These are phyloP conservation scores for Tyrannus savana DNA, from an alignment of 2,113 vertebrate species.

Conservation along the genomic window DNA sequence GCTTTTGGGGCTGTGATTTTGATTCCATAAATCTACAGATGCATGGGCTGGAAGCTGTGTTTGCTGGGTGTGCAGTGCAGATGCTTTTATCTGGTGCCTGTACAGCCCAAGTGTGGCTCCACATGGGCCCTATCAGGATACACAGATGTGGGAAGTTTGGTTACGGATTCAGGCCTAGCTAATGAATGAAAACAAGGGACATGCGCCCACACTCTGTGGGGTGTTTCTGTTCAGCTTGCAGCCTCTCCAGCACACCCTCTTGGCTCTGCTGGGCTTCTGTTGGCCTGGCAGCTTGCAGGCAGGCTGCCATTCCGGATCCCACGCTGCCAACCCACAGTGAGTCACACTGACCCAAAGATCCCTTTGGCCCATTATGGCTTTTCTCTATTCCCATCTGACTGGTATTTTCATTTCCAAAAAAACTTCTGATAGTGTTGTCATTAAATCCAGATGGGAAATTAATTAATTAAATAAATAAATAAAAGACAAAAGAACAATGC, in stretches of 20 bases:
- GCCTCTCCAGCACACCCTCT: not conserved
- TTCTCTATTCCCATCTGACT: not conserved
- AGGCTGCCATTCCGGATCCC: not conserved
- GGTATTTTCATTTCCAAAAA: not conserved
- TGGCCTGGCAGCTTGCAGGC: not conserved
- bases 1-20: not conserved
- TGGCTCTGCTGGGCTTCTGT: not conserved
- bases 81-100: not conserved
- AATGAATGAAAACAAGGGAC: not conserved
- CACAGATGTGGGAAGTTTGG: not conserved
- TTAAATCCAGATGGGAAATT: not conserved
- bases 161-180: not conserved
- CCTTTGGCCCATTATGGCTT: not conserved
- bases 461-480: not conserved
- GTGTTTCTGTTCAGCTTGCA: not conserved
- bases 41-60: not conserved
- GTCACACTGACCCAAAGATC: not conserved
- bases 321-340: not conserved
- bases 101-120: not conserved
- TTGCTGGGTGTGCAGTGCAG: not conserved
- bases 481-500: not conserved
- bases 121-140: not conserved
- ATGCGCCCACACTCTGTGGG: accelerated
- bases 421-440: not conserved
- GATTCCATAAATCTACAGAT: not conserved